Conservation (phyloP, 1,140 invertebrate genomes). For the Scaptomyza hsui region DNA sequence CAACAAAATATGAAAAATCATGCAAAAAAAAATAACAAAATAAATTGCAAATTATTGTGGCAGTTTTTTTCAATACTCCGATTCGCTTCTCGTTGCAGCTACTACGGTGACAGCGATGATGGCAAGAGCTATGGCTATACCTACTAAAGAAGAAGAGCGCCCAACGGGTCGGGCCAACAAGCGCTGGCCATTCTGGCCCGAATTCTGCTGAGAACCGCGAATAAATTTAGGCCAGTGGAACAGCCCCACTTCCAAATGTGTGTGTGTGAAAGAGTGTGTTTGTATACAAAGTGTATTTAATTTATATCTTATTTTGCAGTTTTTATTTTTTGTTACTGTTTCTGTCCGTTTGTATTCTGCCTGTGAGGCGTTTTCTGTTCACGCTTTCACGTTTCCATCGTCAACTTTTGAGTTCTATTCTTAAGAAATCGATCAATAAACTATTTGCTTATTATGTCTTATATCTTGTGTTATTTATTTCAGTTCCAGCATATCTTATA, state of each 20-base stretch:
- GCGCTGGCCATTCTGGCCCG: background rate
- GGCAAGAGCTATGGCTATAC: slow-evolving; percentile 33
- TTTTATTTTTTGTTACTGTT: slow-evolving; percentile 1
- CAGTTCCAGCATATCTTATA: background rate
- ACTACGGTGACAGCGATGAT: slow-evolving; percentile 35
- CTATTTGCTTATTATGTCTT: slow-evolving; percentile 12
- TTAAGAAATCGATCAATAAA: slow-evolving; percentile 33
- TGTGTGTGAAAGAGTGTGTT: background rate
- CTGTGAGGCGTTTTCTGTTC: slow-evolving; percentile 10
- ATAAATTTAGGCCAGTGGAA: slow-evolving; percentile 58
- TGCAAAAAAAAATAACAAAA: slow-evolving; percentile 29
- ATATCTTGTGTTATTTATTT: background rate
- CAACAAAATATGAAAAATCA: background rate
- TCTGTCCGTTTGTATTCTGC: slow-evolving; percentile 17
- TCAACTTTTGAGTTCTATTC: slow-evolving; percentile 4
- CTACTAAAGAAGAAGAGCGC: slow-evolving; percentile 33
- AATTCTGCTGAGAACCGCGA: slow-evolving; percentile 61
- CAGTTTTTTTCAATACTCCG: slow-evolving; percentile 39
- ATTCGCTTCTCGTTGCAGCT: slow-evolving; percentile 73
- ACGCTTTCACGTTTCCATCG: slow-evolving; percentile 18
- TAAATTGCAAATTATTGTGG: slow-evolving; percentile 53
- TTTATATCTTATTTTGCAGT: slow-evolving; percentile 14
- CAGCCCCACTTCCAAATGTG: slow-evolving; percentile 31
- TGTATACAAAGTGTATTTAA: background rate
- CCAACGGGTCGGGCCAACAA: slow-evolving; percentile 17